Conservation (phyloP, 2,113 vertebrate genomes). For the Psephotus haematonotus region DNA sequence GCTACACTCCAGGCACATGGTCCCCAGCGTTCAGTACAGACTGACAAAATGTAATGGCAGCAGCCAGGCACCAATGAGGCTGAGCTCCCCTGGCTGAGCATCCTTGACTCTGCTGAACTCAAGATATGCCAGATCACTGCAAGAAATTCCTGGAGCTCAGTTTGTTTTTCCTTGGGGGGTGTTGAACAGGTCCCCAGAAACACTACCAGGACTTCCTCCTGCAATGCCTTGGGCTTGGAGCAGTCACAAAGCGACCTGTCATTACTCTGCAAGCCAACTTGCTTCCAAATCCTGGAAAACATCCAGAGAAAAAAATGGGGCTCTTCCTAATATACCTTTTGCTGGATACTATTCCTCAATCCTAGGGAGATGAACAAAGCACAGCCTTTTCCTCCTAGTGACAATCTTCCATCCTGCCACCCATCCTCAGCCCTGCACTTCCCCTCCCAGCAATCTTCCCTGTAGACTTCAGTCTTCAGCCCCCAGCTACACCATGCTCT, state of each 20-base stretch:
- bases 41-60: neutral
- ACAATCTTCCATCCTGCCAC: neutral
- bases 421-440: neutral
- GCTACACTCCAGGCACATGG: neutral
- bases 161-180: neutral
- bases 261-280: neutral
- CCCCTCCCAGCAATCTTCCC: neutral
- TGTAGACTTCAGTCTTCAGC: neutral
- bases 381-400: neutral
- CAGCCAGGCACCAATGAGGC: neutral
- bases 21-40: accelerated
- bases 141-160: neutral
- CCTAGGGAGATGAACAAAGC: neutral
- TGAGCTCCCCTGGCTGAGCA: neutral
- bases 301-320: neutral
- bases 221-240: neutral
- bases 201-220: neutral
- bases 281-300: neutral
- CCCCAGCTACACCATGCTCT: neutral
- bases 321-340: neutral
- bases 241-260: neutral
- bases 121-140: neutral
- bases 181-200: neutral
- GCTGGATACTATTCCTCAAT: neutral
- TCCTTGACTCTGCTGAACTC: neutral